phyloP scores from a whole-genome alignment of 2,888 invertebrate species.

The Pammene fasciana region DNA sequence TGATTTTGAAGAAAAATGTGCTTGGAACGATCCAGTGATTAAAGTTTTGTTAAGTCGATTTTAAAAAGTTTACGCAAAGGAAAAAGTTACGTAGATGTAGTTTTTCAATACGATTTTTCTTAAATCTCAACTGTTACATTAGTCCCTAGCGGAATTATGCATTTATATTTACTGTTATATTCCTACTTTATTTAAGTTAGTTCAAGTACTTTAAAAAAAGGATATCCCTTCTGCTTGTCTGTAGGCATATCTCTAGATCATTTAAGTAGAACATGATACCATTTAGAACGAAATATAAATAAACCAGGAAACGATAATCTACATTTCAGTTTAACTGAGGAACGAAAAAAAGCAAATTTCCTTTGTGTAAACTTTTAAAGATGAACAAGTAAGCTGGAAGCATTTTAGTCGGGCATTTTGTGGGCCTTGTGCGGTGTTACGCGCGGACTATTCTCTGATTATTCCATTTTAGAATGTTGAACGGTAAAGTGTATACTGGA shows the following conservation, averaged over 20 bases:
- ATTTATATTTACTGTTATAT: neutral
- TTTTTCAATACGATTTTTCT: slow-evolving; percentile 1
- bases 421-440: slow-evolving; percentile 15
- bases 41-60: neutral
- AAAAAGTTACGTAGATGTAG: neutral
- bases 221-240: neutral
- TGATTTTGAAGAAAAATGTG: neutral
- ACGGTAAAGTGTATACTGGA: slow-evolving; percentile 48
- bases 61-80: slow-evolving; percentile 9
- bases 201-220: neutral
- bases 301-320: neutral
- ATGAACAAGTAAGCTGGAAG: neutral
- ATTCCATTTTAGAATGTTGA: slow-evolving; percentile 53
- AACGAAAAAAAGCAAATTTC: neutral
- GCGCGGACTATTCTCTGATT: slow-evolving; percentile 43
- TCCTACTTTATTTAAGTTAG: slow-evolving; percentile 2
- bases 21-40: neutral
- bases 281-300: neutral
- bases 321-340: neutral
- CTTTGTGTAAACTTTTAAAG: slow-evolving; percentile 13
- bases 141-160: neutral
- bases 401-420: slow-evolving; percentile 5
- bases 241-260: neutral
- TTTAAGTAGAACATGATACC: neutral
- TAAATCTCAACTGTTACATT: neutral